Base-by-base conservation (phyloP, 2,113 vertebrate genomes). In the Erythrocercus mccallii region DNA sequence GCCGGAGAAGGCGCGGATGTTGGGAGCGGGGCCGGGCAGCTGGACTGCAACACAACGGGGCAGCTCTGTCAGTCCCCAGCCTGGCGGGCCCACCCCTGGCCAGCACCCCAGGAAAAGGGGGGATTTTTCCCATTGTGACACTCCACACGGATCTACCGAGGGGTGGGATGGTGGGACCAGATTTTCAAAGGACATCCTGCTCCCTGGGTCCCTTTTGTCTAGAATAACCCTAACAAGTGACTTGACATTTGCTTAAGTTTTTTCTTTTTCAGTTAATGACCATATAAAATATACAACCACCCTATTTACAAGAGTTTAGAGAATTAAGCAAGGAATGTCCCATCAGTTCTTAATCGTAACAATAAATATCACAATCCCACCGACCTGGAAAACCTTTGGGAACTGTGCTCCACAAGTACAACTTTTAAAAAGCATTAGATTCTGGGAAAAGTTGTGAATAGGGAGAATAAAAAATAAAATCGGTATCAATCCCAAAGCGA, bases 21-120 rank as follows among this genome's bases (percentile, higher is more conserved):
- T 99, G 16, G 99, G 99, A 74, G 99, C 99, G 2, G 99, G 99
- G 20, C 99, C 99, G 10, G 99, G 99, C 11, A 99, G 99, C 97
- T 99, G 99, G 90, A 99, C 99, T 99, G 87, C 27, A 98, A 97
- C 5, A 44, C 25, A 86, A 92, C 65, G 31, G 33, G 42, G 14
- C 23, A 81, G 14, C 47, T 8, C 37, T 12, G 38, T 40, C 12
- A 53, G 33, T 57, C 4, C n/a, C 3, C 1, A 47, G 74, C 35
- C 40, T 2, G 21, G 1, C 3, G 7, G 27, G 70, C 69, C 40
- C 69, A 22, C 1, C 57, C 57, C 42, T 57, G 16, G n/a, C 42
- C 40, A 47, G 42, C 11, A 5, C 19, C 38, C 35, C 28, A 7
- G 47, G 8, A 33, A 38, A 47, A 47, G 9, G 24, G 15, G 19